phyloP scores from a whole-genome alignment of 2,888 invertebrate species.

The Ennomos erosarius region DNA sequence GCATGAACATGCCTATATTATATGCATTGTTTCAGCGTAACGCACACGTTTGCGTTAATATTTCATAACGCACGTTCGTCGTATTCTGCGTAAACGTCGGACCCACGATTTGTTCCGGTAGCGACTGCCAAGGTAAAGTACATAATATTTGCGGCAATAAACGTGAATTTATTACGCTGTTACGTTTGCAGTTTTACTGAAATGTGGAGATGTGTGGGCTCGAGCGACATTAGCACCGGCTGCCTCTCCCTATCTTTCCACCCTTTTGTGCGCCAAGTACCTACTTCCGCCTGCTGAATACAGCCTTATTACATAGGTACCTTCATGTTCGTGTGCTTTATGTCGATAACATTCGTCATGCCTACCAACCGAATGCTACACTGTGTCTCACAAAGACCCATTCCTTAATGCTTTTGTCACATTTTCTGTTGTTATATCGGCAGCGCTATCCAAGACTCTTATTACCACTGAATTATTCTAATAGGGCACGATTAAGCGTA shows the following conservation, averaged over 20 bases:
- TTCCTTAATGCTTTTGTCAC: too few relatives aligned
- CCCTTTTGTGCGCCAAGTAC: constrained; percentile 40
- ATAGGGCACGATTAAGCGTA: too few relatives aligned
- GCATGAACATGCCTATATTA: constrained; percentile 10
- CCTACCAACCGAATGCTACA: constrained; percentile 6
- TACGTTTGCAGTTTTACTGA: constrained; percentile 82
- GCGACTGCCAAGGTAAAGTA: constrained; percentile 69
- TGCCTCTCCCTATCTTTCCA: constrained; percentile 52
- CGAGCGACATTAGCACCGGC: constrained; percentile 68
- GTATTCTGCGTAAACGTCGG: constrained; percentile 64
- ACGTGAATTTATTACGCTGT: constrained; percentile 81
- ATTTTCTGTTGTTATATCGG: too few relatives aligned
- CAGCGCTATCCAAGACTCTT: too few relatives aligned
- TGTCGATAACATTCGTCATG: constrained; percentile 25
- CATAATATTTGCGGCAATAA: constrained; percentile 79
- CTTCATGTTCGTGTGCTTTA: constrained; percentile 22
- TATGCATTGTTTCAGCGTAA: constrained; percentile 66
- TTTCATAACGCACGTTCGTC: constrained; percentile 69
- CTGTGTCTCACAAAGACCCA: too few relatives aligned
- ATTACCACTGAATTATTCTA: too few relatives aligned
- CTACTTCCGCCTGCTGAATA: constrained; percentile 32
- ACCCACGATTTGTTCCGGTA: constrained; percentile 74
- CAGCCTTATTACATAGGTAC: constrained; percentile 18
- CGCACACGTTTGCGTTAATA: constrained; percentile 68
- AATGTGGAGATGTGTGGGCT: constrained; percentile 75